Evolutionary conservation across 2,113 vertebrate species (phyloP).

Genomic region (Marcusenius ussheri): DNA sequence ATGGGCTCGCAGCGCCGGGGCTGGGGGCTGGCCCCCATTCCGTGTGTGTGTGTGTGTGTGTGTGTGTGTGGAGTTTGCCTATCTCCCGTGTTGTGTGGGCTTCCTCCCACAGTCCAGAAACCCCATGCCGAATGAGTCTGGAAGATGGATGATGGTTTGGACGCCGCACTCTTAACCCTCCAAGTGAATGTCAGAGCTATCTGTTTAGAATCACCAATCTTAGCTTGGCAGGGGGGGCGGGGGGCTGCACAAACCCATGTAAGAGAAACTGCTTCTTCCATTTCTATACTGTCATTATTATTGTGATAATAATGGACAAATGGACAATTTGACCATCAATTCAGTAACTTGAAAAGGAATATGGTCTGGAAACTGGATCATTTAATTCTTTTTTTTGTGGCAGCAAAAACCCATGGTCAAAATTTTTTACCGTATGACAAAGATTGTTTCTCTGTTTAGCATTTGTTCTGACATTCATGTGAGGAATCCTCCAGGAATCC

Average conservation of each 20-base stretch:
- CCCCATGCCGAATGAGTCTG: not conserved
- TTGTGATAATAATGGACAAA: not conserved
- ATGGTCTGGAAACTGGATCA: not conserved
- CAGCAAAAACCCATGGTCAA: not conserved
- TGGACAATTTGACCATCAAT: not conserved
- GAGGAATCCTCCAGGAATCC: not conserved
- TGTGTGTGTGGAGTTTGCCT: not conserved
- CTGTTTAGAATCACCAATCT: not conserved
- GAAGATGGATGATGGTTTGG: not conserved
- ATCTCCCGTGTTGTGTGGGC: not conserved
- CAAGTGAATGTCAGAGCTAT: not conserved
- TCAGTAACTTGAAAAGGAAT: not conserved
- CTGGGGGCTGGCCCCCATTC: not conserved
- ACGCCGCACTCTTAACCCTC: not conserved
- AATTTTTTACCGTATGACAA: not conserved
- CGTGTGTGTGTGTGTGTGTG: not conserved
- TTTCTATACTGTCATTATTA: not conserved
- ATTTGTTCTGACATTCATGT: not conserved
- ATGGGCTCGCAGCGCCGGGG: not conserved
- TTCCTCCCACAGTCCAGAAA: not conserved
- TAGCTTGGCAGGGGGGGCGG: not conserved
- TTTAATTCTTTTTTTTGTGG: not conserved
- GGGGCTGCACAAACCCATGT: not conserved
- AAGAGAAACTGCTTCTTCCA: not conserved
- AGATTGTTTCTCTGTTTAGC: not conserved